Evolutionary conservation across 2,888 invertebrate genomes (phyloP), one percentile per base, ranked within the genome.

Genomic region (Andrena bucephala): DNA sequence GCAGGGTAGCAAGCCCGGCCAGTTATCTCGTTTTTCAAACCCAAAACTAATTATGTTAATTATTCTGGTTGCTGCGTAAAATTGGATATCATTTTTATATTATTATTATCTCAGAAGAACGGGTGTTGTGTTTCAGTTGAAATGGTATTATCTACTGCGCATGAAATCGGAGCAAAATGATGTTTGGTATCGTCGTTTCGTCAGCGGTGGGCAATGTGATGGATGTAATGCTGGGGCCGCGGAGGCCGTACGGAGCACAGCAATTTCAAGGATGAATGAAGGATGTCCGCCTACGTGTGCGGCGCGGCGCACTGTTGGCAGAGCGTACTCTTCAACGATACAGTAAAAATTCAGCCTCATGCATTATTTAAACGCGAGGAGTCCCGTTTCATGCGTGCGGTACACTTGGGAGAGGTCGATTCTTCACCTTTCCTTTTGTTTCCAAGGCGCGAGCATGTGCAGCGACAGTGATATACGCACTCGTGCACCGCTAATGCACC

Each of bases 341-440:
- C 81, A 82, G 90, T 90, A 91, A 92, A 91, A 90, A 92, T 90
- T 89, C 87, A 63, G 83, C 81, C 89, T 92, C 92, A 92, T 93
- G 92, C 90, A 92, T 93, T 92, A 93, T 92, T 92, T 90, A 92
- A 89, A 87, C 84, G 79, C 71, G 85, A 89, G 89, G 89, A 90
- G 89, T 91, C 92, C 91, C 89, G 91, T 90, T 91, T 89, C 87
- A 85, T 88, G 86, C 86, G 87, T 92, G 87, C 86, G 84, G 85
- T 83, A 75, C 88, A 86, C 86, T 75, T 70, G 84, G 84, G 85
- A 84, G 86, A 79, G 73, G 78, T 68, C 88, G 87, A 90, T 92
- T 90, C 90, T 92, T 92, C 90, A 88, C 85, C 89, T 89, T 91
- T 91, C 90, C 90, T 89, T 91, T 90, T 92, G 89, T 91, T 91